Evolutionary conservation across 2,113 vertebrate genomes (phyloP).

Genomic region (Artemisiospiza belli): DNA sequence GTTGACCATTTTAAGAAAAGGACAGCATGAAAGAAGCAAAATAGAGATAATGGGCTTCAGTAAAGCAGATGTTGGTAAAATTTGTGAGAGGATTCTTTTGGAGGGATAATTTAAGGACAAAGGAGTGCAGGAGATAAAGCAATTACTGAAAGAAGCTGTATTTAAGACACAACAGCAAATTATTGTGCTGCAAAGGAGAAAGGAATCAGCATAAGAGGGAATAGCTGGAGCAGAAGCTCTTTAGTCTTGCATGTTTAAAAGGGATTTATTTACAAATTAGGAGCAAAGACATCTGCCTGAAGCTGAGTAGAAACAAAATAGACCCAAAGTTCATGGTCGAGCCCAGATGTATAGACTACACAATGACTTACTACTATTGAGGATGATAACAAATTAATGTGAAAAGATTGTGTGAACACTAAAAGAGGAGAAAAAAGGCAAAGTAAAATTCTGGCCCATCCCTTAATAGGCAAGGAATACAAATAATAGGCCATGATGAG

Average conservation of each 20-base stretch:
- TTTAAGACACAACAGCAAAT: neutral
- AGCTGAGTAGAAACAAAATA: neutral
- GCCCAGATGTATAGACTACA: neutral
- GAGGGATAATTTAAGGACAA: constrained; percentile 13
- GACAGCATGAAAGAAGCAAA: neutral
- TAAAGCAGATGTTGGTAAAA: neutral
- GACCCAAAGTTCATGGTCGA: neutral
- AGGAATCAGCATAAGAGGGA: neutral
- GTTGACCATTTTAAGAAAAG: neutral
- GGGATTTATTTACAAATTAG: neutral
- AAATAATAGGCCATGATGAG: neutral
- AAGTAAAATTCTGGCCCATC: neutral
- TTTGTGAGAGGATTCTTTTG: neutral
- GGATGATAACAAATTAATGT: neutral
- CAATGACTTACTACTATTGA: neutral
- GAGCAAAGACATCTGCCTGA: neutral
- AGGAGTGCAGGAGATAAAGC: neutral
- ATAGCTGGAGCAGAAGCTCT: neutral
- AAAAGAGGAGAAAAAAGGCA: neutral
- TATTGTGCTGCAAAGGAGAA: neutral
- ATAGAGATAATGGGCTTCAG: neutral
- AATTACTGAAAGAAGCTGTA: neutral
- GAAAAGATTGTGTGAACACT: neutral
- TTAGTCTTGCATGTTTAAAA: neutral
- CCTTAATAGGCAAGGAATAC: neutral